Conservation (phyloP, 64 coral and sea anemone species). For the Porites australiensis region DNA sequence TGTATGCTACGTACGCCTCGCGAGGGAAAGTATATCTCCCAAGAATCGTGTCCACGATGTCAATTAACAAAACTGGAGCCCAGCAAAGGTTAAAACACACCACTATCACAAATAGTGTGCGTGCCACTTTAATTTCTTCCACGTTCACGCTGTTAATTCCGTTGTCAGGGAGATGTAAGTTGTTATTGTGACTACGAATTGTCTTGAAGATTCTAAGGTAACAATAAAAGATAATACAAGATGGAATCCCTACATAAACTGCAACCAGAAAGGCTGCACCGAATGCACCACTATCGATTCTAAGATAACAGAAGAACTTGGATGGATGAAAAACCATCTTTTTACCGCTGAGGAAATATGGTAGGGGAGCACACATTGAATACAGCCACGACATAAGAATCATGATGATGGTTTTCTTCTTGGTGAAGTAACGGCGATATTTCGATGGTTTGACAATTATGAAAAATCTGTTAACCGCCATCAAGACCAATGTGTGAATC, state of each 20-base stretch:
- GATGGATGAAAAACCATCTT: slow-evolving; percentile 50
- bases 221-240: slow-evolving; percentile 24
- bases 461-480: slow-evolving; percentile 45
- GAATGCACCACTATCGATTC: background rate
- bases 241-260: slow-evolving; percentile 5
- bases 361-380: slow-evolving; percentile 9
- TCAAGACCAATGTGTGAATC: slow-evolving; percentile 43
- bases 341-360: slow-evolving; percentile 28
- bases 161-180: too few relatives aligned
- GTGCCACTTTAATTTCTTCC: slow-evolving; percentile 44
- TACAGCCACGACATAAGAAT: slow-evolving; percentile 33
- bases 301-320: slow-evolving; percentile 37
- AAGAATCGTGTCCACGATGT: slow-evolving; percentile 19
- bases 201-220: slow-evolving; percentile 26
- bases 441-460: slow-evolving; percentile 6
- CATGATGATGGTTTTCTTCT: background rate
- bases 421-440: slow-evolving; percentile 8
- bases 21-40: background rate
- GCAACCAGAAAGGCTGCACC: slow-evolving; percentile 21
- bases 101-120: slow-evolving; percentile 34
- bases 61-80: slow-evolving; percentile 46
- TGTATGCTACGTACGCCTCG: background rate
- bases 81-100: slow-evolving; percentile 30
- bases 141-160: background rate
- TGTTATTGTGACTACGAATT: slow-evolving; percentile 7